Evolutionary conservation across 1,140 invertebrate species (phyloP), one percentile per base, ranked within the genome.

Genomic region (Melanaphis sacchari): DNA sequence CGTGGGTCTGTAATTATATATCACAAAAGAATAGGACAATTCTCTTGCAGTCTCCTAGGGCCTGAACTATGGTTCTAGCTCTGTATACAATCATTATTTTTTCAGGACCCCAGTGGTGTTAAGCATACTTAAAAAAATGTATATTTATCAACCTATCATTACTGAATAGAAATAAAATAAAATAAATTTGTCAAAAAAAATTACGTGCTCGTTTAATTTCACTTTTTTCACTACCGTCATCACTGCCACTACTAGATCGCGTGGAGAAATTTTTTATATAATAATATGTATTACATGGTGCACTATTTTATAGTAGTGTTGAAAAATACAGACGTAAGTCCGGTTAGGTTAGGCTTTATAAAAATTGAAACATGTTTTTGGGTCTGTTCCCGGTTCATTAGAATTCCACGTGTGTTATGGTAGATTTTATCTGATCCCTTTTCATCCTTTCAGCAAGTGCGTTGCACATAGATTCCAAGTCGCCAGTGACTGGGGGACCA

Each of bases 361-460:
- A 9, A 90, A 91, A 84, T 54, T 22, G 8, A 6, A 85, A 85
- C 81, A 52, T 9, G 49, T 92, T 92, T 92, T 84, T 54, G 31
- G 15, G 11, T 40, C 36, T 1, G 9, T 85, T 84, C 9, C n/a
- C 22, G 9, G 91, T 52, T 93, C 81, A 93, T 93, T 93, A 31
- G 36, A 1, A 93, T 93, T 93, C 91, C 36, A 1, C 21, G 41
- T 40, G 91, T 49, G 49, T 54, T 31, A 5, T 46, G 46, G 8
- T 38, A 46, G 46, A 93, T 93, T 93, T 93, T 40, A 92, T 84
- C 91, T 38, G 26, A 85, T 84, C 41, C 91, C 8, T 92, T 84
- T 90, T 59, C 31, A 52, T 54, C 52, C 89, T 15, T 40, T 36
- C 36, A 1, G 24, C 52, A 18, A 76, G 59, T 49, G n/a, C 15